Conservation (phyloP, 2,113 vertebrate species). For the sheep (Ovis aries) region DNA sequence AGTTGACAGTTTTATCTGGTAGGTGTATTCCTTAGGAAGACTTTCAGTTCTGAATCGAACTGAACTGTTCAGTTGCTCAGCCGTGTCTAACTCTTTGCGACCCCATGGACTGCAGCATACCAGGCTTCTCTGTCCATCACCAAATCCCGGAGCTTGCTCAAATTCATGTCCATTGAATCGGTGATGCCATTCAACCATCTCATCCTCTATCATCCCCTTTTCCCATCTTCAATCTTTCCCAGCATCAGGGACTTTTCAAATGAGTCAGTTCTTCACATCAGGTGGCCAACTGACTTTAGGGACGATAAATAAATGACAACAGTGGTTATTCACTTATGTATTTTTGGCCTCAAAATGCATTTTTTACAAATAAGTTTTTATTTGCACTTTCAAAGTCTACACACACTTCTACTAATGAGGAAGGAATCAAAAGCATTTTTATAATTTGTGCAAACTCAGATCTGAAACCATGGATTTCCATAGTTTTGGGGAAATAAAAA, state of each 20-base stretch:
- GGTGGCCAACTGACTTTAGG: not conserved
- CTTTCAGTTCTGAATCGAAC: not conserved
- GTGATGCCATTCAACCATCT: not conserved
- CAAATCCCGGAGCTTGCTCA: not conserved
- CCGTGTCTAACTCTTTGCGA: not conserved
- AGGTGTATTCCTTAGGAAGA: not conserved
- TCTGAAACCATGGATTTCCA: not conserved
- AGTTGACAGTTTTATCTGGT: not conserved
- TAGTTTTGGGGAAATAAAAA: not conserved
- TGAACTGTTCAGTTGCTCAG: not conserved
- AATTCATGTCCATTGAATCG: not conserved
- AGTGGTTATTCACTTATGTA: not conserved
- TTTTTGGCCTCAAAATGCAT: not conserved
- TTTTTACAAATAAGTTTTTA: not conserved
- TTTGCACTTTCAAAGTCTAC: not conserved
- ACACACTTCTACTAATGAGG: not conserved
- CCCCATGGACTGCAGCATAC: not conserved
- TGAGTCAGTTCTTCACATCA: not conserved
- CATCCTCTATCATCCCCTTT: not conserved
- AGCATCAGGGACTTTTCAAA: not conserved
- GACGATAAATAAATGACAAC: not conserved
- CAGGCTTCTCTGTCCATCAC: not conserved
- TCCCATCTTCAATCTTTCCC: not conserved
- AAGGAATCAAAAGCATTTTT: not conserved
- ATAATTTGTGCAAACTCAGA: not conserved